Base-by-base conservation (phyloP, 2,797 vertebrate species). In the Rachycentron canadum region DNA sequence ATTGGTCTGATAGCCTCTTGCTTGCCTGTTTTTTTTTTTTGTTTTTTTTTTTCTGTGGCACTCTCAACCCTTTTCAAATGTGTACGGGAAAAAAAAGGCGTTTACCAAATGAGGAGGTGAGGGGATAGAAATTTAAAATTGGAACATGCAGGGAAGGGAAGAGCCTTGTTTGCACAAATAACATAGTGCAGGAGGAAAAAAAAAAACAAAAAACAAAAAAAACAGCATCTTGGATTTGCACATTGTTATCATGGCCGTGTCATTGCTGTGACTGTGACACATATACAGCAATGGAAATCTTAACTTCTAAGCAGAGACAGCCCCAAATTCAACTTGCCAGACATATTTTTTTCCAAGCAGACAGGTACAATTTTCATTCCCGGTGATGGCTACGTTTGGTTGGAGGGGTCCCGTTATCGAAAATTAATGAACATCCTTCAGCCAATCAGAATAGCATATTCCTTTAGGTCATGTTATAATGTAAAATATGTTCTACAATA, bases 401-500 rank as follows among this genome's bases (percentile, higher is more conserved):
- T 69, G 41, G 30, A 63, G 34, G 74, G 67, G 34, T 67, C 80
- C 52, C 7, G 64, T 83, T 88, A 84, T 86, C 5, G 19, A 74
- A 82, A 86, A 87, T 81, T 50, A 87, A 89, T 82, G 73, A 85
- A 62, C 69, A 82, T 43, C 66, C 60, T 69, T 83, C 58, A 85
- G 82, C 69, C 80, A 65, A 75, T 80, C 64, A 79, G 67, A 78
- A 59, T 14, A 45, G 47, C 62, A 73, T 61, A 76, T 87, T 85
- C 80, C 58, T 55, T 52, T 50, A 58, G 78, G 81, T 78, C 49
- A 53, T 78, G 69, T 57, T 66, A 36, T 87, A 90, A 87, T 83
- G 70, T 67, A 66, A 75, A 91, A 89, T 88, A 87, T 89, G 85
- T 64, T 90, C 75, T 60, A 59, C 70, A 68, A 85, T 85, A 82